Percentiles rank a stretch among this genome's conserved stretches.
Conservation (phyloP, 2,113 vertebrate species). For the Amphiprion percula region DNA sequence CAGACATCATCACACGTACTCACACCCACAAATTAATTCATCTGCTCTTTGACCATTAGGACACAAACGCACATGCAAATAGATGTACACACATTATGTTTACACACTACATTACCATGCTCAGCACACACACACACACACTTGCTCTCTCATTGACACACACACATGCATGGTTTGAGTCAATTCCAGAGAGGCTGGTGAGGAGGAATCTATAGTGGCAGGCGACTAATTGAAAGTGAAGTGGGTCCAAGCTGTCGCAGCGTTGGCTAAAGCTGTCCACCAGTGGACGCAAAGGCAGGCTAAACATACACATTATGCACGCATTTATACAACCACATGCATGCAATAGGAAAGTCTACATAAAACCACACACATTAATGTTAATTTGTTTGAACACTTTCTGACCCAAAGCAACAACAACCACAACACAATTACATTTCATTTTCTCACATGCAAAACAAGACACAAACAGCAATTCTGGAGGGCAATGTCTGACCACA, state of each 20-base stretch:
- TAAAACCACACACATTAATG: not conserved
- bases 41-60: not conserved
- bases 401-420: not conserved
- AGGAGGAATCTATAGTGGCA: conserved; percentile 49
- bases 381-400: not conserved
- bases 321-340: not conserved
- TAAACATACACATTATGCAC: not conserved
- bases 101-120: not conserved
- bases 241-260: conserved; percentile 39
- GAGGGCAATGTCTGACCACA: not conserved
- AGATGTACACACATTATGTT: not conserved
- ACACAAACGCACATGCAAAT: not conserved
- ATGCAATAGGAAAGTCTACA: not conserved
- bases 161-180: conserved; percentile 29
- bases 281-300: not conserved
- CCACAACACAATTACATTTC: too few relatives aligned
- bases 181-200: conserved; percentile 41
- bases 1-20: conserved; percentile 13
- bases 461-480: not conserved
- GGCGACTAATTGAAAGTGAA: conserved; percentile 57
- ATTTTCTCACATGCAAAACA: not conserved
- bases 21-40: not conserved
- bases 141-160: not conserved
- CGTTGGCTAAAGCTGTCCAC: conserved; percentile 3
- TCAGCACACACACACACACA: conserved; percentile 11